phyloP scores from a whole-genome alignment of 2,888 invertebrate species.

The Noctua comes region DNA sequence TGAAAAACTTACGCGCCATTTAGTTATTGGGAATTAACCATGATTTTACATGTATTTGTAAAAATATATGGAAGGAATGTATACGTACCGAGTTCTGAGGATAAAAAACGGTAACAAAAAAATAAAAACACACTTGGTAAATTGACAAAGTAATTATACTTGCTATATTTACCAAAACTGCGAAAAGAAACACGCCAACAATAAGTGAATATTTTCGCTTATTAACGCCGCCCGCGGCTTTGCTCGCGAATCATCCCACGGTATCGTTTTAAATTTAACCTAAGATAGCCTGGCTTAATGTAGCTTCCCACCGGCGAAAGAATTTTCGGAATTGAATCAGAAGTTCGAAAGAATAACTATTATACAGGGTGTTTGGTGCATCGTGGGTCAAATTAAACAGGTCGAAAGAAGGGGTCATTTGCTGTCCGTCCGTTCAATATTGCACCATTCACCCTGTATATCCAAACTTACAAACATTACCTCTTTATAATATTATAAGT shows the following conservation, averaged over 20 bases:
- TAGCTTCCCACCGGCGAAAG: not conserved
- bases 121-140: not conserved
- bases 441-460: not conserved
- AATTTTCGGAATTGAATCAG: not conserved
- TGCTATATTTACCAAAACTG: not conserved
- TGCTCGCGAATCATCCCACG: not conserved
- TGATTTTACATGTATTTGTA: not conserved
- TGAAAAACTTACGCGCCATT: constrained; percentile 48
- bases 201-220: not conserved
- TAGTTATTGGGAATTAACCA: constrained; percentile 35
- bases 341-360: too few relatives aligned
- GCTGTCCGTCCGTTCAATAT: too few relatives aligned
- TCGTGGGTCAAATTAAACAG: too few relatives aligned
- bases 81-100: not conserved
- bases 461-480: not conserved
- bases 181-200: too few relatives aligned
- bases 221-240: not conserved
- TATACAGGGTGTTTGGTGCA: too few relatives aligned
- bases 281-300: not conserved
- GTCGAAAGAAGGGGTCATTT: too few relatives aligned
- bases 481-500: not conserved
- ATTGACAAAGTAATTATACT: not conserved
- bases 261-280: not conserved
- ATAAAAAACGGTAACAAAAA: not conserved
- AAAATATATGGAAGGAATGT: not conserved